Evolutionary conservation across 2,888 invertebrate species (phyloP).

Genomic region (Cerceris ruficornis): DNA sequence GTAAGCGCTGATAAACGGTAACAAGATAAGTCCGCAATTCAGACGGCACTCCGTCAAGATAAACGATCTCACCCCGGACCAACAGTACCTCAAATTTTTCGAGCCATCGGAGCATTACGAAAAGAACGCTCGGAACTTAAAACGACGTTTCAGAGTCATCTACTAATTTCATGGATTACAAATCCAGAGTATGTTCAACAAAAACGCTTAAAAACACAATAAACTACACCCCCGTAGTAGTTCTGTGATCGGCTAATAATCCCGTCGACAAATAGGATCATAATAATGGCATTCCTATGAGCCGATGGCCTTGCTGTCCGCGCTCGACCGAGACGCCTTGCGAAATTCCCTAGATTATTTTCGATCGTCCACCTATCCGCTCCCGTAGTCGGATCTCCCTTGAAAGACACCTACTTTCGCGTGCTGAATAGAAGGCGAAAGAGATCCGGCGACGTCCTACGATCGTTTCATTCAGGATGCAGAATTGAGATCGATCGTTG

Average conservation of each 20-base stretch:
- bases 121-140: too few relatives aligned
- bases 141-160: too few relatives aligned
- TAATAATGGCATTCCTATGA: slow-evolving; percentile 72
- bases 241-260: too few relatives aligned
- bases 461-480: not conserved
- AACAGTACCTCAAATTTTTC: too few relatives aligned
- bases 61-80: too few relatives aligned
- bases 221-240: not conserved
- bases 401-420: slow-evolving; percentile 17
- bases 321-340: slow-evolving; percentile 75
- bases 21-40: too few relatives aligned
- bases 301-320: slow-evolving; percentile 75
- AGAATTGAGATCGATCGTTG: slow-evolving; percentile 32
- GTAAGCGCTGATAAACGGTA: too few relatives aligned
- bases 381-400: slow-evolving; percentile 32
- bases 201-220: not conserved
- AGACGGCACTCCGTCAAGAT: too few relatives aligned
- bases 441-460: slow-evolving; percentile 17
- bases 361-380: slow-evolving; percentile 50
- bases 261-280: slow-evolving; percentile 52
- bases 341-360: slow-evolving; percentile 68
- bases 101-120: too few relatives aligned
- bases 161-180: too few relatives aligned
- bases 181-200: not conserved
- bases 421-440: not conserved